Percentiles rank a stretch among this genome's conserved stretches.
phyloP scores from a whole-genome alignment of 2,113 vertebrate species.

The Stegostoma tigrinum region DNA sequence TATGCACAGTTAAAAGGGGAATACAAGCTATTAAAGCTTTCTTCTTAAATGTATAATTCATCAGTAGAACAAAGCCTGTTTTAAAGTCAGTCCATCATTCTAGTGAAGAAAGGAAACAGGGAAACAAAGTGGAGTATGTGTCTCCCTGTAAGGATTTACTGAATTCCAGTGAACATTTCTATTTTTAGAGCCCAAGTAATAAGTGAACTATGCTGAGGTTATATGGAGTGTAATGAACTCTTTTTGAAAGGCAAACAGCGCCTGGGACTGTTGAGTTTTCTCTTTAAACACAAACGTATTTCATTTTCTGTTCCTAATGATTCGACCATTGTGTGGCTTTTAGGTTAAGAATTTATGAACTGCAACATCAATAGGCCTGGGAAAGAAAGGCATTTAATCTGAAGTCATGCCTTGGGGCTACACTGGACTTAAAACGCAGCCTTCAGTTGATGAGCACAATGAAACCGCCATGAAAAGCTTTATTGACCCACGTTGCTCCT shows the following conservation, averaged over 20 bases:
- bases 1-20: not conserved
- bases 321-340: not conserved
- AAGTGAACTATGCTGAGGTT: not conserved
- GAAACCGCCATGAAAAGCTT: not conserved
- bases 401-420: not conserved
- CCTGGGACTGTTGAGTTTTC: not conserved
- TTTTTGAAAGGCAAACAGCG: not conserved
- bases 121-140: not conserved
- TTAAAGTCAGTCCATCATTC: not conserved
- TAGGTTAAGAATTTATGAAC: constrained; percentile 8
- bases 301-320: not conserved
- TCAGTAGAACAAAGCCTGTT: not conserved
- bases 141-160: not conserved
- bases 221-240: not conserved
- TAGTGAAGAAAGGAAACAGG: not conserved
- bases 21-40: not conserved
- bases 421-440: not conserved
- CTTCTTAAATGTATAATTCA: not conserved
- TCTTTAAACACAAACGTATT: not conserved
- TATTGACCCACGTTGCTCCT: not conserved
- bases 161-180: not conserved
- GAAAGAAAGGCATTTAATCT: not conserved
- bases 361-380: not conserved
- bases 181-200: not conserved
- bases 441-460: not conserved